Conservation (phyloP, 2,888 invertebrate species). For the Hemistola chrysoprasaria region DNA sequence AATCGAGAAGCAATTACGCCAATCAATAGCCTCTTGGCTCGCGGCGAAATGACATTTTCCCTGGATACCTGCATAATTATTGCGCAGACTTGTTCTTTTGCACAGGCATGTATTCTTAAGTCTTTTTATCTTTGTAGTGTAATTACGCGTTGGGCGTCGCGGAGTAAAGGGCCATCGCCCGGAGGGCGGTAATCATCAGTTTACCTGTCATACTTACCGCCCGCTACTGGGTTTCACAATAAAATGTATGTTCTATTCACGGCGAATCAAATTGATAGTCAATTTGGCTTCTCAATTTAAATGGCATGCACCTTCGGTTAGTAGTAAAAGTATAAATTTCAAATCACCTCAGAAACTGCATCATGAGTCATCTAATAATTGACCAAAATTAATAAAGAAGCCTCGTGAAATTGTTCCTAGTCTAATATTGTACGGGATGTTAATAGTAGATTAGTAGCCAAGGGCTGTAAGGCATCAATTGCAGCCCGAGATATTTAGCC, state of each 20-base stretch:
- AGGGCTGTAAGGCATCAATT: no score
- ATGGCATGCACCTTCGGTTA: no score
- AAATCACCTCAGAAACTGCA: no score
- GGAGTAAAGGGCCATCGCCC: slow-evolving; percentile 34
- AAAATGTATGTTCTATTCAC: slow-evolving; percentile 9
- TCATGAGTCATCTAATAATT: no score
- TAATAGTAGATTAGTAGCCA: no score
- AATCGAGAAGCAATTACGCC: slow-evolving; percentile 25
- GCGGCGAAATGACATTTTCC: slow-evolving; percentile 47
- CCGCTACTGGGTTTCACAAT: slow-evolving; percentile 40
- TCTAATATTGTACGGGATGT: no score
- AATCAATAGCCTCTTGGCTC: slow-evolving; percentile 35
- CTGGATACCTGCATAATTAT: slow-evolving; percentile 31
- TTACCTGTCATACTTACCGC: slow-evolving; percentile 39
- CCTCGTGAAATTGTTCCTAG: no score
- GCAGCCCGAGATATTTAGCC: no score
- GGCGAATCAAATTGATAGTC: slow-evolving; percentile 1
- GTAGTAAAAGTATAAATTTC: no score
- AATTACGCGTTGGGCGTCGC: slow-evolving; percentile 41
- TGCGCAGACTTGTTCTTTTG: slow-evolving; percentile 34
- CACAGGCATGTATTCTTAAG: no score
- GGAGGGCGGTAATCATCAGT: slow-evolving; percentile 46
- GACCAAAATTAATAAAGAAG: no score
- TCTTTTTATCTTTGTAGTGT: slow-evolving; percentile 33
- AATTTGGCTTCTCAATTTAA: no score